These are phyloP conservation scores for Setipinna tenuifilis DNA, from an alignment of 2,797 vertebrate species.

Conservation along the genomic window DNA sequence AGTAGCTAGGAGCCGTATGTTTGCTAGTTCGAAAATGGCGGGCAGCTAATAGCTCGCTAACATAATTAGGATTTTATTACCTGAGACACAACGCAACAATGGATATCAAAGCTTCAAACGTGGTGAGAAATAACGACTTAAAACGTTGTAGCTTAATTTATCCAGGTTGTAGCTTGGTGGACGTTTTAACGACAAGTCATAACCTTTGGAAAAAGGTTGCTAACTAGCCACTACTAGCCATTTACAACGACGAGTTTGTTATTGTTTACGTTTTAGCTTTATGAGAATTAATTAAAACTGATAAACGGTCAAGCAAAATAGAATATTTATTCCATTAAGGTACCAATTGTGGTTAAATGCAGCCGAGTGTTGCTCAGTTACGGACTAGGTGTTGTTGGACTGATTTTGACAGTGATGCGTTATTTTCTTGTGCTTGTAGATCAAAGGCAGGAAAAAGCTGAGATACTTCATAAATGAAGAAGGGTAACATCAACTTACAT, in stretches of 20 bases:
- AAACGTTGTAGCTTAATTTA: neutral
- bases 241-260: no score
- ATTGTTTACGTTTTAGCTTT: no score
- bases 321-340: no score
- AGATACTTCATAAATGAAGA: constrained; percentile 58
- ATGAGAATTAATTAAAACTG: neutral
- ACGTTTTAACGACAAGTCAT: no score
- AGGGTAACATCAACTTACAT: constrained; percentile 55
- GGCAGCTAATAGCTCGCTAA: neutral
- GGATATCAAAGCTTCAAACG: constrained; percentile 29
- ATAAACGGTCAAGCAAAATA: no score
- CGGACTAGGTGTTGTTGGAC: neutral
- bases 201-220: neutral
- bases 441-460: constrained; percentile 71
- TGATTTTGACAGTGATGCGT: neutral
- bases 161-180: neutral
- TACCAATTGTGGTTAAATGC: neutral
- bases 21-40: neutral
- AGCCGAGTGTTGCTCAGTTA: no score
- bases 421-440: constrained; percentile 59
- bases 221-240: neutral
- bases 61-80: neutral
- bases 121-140: constrained; percentile 31
- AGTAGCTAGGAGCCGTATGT: neutral
- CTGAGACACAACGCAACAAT: neutral